phyloP scores from a whole-genome alignment of 53 echinoderm and acorn worm species.

The Glandiceps talaboti region DNA sequence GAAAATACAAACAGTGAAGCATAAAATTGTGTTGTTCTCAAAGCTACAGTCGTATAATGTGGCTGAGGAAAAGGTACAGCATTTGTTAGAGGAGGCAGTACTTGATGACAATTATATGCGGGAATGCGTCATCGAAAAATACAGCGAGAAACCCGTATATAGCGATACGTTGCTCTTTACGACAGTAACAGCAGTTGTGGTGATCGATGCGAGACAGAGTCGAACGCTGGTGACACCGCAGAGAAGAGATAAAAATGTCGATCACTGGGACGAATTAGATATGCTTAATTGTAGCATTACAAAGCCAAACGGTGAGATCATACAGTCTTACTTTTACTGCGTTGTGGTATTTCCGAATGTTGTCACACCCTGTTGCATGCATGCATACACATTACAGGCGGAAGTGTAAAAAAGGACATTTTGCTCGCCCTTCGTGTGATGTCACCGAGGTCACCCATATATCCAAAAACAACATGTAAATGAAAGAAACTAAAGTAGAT shows the following conservation, averaged over 20 bases:
- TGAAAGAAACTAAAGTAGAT: too few relatives aligned
- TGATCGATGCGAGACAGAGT: background rate
- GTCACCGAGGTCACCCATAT: too few relatives aligned
- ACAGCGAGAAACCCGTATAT: background rate
- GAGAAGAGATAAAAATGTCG: background rate
- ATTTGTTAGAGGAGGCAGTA: background rate
- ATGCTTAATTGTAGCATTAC: background rate
- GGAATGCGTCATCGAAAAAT: background rate
- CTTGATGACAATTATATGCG: background rate
- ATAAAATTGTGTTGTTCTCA: background rate
- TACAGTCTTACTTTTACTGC: too few relatives aligned
- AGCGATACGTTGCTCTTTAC: background rate
- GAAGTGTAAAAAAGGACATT: too few relatives aligned
- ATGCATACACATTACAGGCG: too few relatives aligned
- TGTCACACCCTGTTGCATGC: too few relatives aligned
- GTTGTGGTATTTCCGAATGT: too few relatives aligned
- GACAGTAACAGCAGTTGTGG: background rate
- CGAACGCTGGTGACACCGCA: background rate
- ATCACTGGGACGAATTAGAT: background rate
- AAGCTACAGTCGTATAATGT: background rate
- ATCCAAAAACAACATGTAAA: too few relatives aligned
- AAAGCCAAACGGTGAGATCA: background rate
- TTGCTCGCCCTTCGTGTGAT: too few relatives aligned
- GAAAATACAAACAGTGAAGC: background rate
- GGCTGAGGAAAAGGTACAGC: background rate